A percentile compares a stretch with the other conserved stretches of the same genome.
Evolutionary conservation across 23 tunicate genomes (phyloP).

Genomic region (Corella eumyota): DNA sequence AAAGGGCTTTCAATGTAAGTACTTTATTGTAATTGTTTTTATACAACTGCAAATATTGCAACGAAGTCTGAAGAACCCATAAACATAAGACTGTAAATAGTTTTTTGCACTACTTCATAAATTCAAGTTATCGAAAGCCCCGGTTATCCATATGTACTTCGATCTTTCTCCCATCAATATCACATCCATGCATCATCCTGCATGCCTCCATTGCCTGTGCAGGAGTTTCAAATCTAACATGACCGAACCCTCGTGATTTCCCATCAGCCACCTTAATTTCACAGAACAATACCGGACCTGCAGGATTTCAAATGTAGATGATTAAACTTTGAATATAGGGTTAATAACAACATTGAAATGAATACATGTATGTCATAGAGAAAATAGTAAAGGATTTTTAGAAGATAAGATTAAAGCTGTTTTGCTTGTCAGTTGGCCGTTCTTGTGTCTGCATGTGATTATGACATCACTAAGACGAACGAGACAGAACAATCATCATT

Average conservation of each 20-base stretch:
- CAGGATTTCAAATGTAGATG: too few species aligned
- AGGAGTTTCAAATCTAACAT: conserved; percentile 52
- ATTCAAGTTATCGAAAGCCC: neutral
- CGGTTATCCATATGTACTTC: conserved; percentile 32
- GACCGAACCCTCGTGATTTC: conserved; percentile 65
- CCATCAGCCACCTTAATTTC: conserved; percentile 81
- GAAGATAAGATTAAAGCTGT: neutral
- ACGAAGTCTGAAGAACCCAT: too few species aligned
- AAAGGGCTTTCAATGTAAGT: too few species aligned
- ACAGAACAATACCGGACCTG: conserved; percentile 63
- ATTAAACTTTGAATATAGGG: too few species aligned
- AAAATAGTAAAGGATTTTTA: too few species aligned
- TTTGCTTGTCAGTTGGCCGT: conserved; percentile 16
- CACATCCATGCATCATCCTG: conserved; percentile 33
- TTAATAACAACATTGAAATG: too few species aligned
- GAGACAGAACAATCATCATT: neutral
- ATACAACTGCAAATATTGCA: too few species aligned
- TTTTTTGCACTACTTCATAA: too few species aligned
- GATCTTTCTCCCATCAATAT: conserved; percentile 52
- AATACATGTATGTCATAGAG: too few species aligned
- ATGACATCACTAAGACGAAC: conserved; percentile 18
- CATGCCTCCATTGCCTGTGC: conserved; percentile 60
- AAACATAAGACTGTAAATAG: too few species aligned
- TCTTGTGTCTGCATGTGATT: conserved; percentile 22
- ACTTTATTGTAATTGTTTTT: too few species aligned